Base-by-base conservation (phyloP, 2,113 vertebrate species). In the Hydrochoerus hydrochaeris region DNA sequence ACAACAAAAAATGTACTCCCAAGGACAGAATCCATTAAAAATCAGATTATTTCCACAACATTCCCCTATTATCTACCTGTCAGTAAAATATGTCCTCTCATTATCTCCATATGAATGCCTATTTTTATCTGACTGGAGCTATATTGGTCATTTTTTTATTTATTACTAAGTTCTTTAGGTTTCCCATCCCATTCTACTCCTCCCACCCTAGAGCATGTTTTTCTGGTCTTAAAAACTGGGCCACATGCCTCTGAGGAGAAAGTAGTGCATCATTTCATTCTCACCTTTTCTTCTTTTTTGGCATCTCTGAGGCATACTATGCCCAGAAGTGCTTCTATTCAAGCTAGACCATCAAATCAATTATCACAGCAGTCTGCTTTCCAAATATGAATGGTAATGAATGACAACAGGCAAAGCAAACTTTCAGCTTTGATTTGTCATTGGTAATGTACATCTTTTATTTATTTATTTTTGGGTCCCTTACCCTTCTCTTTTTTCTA, bases 321-420 rank as follows among this genome's bases (percentile, higher is more conserved):
- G 99, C 99, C 99, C 99, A 99, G 99, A 99, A 99, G 99, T 99
- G 99, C 99, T 99, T 99, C 99, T 98, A 99, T 99, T 99, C 99
- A 99, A 99, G 99, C 99, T 98, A 98, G 99, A 99, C 99, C 99
- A 99, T 99, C 99, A 99, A 99, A 99, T 99, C 99, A 99, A 99
- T 99, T 99, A 99, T 99, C 99, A 99, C 98, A 99, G 99, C 98
- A 99, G 99, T 99, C 99, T 99, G 98, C 98, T 99, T 99, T 98
- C 98, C 98, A 99, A 99, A 99, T 99, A 99, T 99, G 99, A 99
- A 99, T 98, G 98, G 98, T 99, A 99, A 99, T 99, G 99, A 99
- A 99, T 99, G 99, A 99, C 99, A 99, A 99, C 99, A 99, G 98
- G 98, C 98, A 98, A 98, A 96, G 97, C 88, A 13, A 98, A 99